Conservation (phyloP, 2,797 vertebrate species). For the Oreochromis mossambicus region DNA sequence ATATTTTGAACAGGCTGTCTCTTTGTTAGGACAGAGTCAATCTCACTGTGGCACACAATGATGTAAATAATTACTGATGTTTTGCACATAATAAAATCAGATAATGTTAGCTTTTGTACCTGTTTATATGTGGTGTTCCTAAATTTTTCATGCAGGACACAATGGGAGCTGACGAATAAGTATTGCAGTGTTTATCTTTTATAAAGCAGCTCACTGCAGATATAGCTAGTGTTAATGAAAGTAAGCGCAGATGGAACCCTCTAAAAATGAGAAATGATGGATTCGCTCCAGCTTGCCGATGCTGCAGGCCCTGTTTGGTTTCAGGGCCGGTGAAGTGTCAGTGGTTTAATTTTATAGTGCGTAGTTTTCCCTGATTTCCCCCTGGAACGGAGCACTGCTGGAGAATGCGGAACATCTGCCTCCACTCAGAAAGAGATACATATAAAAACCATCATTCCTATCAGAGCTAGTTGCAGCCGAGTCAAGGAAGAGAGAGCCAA, state of each 20-base stretch:
- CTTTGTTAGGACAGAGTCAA: neutral
- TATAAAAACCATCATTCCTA: conserved; percentile 72
- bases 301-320: conserved; percentile 72
- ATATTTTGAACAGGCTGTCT: conserved; percentile 27
- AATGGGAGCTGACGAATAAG: conserved; percentile 38
- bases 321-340: conserved; percentile 75
- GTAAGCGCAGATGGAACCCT: conserved; percentile 71
- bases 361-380: conserved; percentile 80
- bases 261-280: conserved; percentile 75
- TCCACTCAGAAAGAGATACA: conserved; percentile 67
- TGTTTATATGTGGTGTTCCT: conserved; percentile 7
- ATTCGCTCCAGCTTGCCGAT: conserved; percentile 71
- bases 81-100: conserved; percentile 17
- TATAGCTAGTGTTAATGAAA: conserved; percentile 70
- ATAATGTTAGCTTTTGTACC: conserved; percentile 1
- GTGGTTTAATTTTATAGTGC: conserved; percentile 81
- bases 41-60: neutral
- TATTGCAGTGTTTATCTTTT: conserved; percentile 51
- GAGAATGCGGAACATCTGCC: conserved; percentile 79
- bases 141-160: conserved; percentile 37
- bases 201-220: conserved; percentile 54
- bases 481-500: conserved; percentile 62
- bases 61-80: conserved; percentile 25
- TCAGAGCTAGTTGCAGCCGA: conserved; percentile 57
- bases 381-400: conserved; percentile 67